phyloP scores from a whole-genome alignment of 2,797 vertebrate genomes.

The Sebastes taczanowskii region DNA sequence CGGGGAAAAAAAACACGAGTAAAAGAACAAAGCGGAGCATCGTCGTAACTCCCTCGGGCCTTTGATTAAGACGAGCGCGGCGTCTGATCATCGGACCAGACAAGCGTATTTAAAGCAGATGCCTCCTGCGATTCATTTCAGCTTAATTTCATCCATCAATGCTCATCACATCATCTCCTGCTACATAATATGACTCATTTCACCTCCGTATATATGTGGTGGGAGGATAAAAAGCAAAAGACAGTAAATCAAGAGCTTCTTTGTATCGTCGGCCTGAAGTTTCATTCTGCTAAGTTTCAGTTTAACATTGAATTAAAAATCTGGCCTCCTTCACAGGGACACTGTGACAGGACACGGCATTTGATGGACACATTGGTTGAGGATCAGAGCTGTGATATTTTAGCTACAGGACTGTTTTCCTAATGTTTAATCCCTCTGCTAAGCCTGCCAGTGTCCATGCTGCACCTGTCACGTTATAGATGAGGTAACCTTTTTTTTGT shows the following conservation, averaged over 20 bases:
- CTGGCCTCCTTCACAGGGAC: background rate
- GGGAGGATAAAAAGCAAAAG: slow-evolving; percentile 19
- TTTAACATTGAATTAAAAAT: background rate
- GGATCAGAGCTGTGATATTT: slow-evolving; percentile 16
- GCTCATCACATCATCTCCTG: slow-evolving; percentile 52
- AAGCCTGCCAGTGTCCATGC: background rate
- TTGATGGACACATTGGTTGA: slow-evolving; percentile 13
- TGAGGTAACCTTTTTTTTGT: background rate
- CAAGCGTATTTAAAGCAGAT: slow-evolving; percentile 57
- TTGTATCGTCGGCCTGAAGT: background rate
- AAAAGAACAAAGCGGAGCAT: slow-evolving; percentile 36
- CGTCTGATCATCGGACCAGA: slow-evolving; percentile 59
- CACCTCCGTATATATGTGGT: slow-evolving; percentile 30
- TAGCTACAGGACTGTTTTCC: background rate
- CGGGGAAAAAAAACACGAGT: background rate
- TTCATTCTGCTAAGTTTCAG: background rate
- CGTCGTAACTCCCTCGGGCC: slow-evolving; percentile 40
- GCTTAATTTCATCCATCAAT: slow-evolving; percentile 69
- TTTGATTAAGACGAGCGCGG: slow-evolving; percentile 50
- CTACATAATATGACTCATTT: slow-evolving; percentile 49
- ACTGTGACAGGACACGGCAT: background rate
- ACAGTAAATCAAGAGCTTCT: slow-evolving; percentile 17
- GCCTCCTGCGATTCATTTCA: slow-evolving; percentile 62
- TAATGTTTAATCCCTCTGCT: slow-evolving; percentile 18
- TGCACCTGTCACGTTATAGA: background rate